Percentiles rank a stretch among this genome's conserved stretches.
phyloP scores from a whole-genome alignment of 1,140 invertebrate species.

The Cotesia chilonis region DNA sequence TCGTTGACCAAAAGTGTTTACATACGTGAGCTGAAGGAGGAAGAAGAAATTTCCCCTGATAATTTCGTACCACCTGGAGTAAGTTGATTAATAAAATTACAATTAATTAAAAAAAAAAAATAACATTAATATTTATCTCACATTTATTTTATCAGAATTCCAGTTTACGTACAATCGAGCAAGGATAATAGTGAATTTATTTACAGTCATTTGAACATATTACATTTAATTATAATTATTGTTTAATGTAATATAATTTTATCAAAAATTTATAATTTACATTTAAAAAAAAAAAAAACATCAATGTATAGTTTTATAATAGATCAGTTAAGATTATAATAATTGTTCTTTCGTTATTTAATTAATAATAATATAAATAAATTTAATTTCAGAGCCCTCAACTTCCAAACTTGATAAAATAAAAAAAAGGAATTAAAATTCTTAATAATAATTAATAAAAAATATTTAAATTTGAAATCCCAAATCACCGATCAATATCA shows the following conservation, averaged over 20 bases:
- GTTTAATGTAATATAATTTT: conserved; percentile 8
- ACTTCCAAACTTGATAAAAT: too few relatives aligned
- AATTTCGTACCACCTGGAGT: conserved; percentile 34
- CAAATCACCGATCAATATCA: conserved; percentile 62
- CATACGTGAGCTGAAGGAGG: conserved; percentile 29
- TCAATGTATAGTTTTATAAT: too few relatives aligned
- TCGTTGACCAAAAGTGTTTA: conserved; percentile 1
- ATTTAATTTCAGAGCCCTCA: too few relatives aligned
- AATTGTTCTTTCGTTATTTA: too few relatives aligned
- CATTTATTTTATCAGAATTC: conserved; percentile 31
- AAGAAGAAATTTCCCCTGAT: conserved; percentile 16
- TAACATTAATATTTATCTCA: conserved; percentile 18
- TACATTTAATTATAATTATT: conserved; percentile 15
- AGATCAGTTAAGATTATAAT: too few relatives aligned
- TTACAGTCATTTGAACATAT: conserved; percentile 42
- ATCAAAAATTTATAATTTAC: conserved; percentile 24
- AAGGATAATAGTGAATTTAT: conserved; percentile 30
- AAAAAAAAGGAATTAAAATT: conserved; percentile 7
- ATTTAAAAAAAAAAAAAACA: conserved; percentile 26
- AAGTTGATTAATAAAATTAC: conserved; percentile 23
- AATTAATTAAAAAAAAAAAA: background rate
- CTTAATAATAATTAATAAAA: background rate
- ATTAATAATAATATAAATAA: too few relatives aligned
- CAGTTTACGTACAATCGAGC: conserved; percentile 26
- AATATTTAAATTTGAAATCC: conserved; percentile 39